A percentile compares a stretch with the other conserved stretches of the same genome.
phyloP scores from a whole-genome alignment of 2,113 vertebrate species.

The Melanocharis versteri region DNA sequence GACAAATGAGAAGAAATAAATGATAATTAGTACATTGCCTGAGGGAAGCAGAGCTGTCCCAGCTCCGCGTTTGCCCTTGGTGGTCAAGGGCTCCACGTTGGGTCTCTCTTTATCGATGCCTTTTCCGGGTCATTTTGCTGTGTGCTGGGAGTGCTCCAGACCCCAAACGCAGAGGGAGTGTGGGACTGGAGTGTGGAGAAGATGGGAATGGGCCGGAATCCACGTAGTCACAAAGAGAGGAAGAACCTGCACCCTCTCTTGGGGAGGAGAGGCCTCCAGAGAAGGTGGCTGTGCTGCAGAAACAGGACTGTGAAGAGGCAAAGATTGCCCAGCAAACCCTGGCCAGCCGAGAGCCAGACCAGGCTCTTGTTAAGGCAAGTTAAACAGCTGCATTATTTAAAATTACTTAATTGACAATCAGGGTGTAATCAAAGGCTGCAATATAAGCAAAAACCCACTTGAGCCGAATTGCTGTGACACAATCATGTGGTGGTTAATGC shows the following conservation, averaged over 20 bases:
- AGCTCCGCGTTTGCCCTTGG: background rate
- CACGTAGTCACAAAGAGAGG: fast-evolving
- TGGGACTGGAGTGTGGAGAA: background rate
- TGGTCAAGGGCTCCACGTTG: fast-evolving
- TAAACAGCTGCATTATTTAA: background rate
- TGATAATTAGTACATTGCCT: fast-evolving
- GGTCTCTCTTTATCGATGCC: fast-evolving
- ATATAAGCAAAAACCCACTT: background rate
- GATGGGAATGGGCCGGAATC: background rate
- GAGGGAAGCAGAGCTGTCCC: background rate
- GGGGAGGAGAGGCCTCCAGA: background rate
- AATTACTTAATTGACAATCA: background rate
- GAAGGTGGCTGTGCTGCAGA: background rate
- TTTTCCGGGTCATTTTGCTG: background rate
- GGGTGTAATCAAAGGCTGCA: background rate
- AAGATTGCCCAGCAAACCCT: background rate
- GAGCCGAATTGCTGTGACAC: background rate
- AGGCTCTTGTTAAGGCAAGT: too few species aligned
- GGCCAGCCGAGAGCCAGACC: background rate
- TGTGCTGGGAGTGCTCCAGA: background rate
- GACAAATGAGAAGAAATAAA: background rate
- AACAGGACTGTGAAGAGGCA: fast-evolving
- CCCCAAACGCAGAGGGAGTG: fast-evolving
- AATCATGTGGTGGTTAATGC: background rate
- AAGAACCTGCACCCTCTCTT: fast-evolving